These are phyloP conservation scores for Palloptera scutellata DNA, from an alignment of 2,888 invertebrate species.

Conservation along the genomic window DNA sequence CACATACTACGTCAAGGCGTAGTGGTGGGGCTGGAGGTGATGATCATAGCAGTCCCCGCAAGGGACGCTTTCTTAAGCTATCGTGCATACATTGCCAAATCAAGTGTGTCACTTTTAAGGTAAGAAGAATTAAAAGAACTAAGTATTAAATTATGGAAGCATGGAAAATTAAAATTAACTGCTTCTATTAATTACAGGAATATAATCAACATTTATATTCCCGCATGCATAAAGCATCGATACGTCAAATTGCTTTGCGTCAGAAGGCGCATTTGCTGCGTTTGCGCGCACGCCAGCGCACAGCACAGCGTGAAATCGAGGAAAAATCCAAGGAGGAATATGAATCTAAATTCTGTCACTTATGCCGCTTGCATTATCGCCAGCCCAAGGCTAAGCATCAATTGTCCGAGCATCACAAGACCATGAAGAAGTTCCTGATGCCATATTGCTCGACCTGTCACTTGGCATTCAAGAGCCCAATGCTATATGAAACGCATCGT, in stretches of 20 bases:
- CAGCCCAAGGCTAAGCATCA: constrained; percentile 81
- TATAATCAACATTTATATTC: constrained; percentile 79
- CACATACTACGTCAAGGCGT: constrained; percentile 30
- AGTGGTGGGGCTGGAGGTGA: constrained; percentile 49
- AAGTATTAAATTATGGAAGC: background rate
- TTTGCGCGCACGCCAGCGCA: constrained; percentile 82
- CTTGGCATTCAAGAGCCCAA: constrained; percentile 81
- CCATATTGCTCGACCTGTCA: constrained; percentile 83
- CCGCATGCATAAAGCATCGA: constrained; percentile 75
- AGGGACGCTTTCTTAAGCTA: constrained; percentile 71
- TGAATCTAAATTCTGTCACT: constrained; percentile 75
- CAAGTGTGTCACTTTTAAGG: constrained; percentile 78
- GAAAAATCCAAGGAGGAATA: constrained; percentile 71
- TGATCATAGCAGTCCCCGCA: constrained; percentile 49
- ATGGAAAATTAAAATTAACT: background rate
- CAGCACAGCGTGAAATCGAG: constrained; percentile 81
- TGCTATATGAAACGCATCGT: constrained; percentile 85
- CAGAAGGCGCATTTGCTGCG: constrained; percentile 78
- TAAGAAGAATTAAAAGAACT: constrained; percentile 46
- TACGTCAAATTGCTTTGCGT: constrained; percentile 77
- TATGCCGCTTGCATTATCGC: constrained; percentile 79
- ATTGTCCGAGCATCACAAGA: constrained; percentile 80
- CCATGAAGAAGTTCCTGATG: constrained; percentile 85
- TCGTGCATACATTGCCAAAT: constrained; percentile 81
- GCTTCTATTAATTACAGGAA: constrained; percentile 65